Evolutionary conservation across 2,797 vertebrate species (phyloP), one percentile per base, ranked within the genome.

Genomic region (Mionectes olivaceus): DNA sequence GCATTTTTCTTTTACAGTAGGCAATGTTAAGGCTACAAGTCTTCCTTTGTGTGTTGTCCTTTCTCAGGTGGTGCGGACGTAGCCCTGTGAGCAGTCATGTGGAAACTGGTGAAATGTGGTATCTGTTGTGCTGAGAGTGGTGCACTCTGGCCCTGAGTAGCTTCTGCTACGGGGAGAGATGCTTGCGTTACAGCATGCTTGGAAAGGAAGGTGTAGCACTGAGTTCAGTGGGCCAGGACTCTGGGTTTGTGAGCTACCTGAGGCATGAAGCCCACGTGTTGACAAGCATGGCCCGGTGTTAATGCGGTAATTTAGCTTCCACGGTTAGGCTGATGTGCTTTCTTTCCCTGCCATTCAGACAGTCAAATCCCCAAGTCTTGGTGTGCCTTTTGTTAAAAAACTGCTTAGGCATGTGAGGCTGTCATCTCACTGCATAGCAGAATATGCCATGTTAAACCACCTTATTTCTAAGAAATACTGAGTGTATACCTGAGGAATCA

Each of bases 31-130:
- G 3, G 6, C 24, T 57, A 1, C 9, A 5, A 43, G 16, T 7
- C 2, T 63, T 43, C 5, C 17, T 63, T 13, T 56, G 44, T 0
- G 0, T 1, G 0, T 33, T 2, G 3, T 35, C 19, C 13, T n/a
- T 56, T 70, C 44, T 27, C 19, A 22, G 28, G 4, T 13, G 32
- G 2, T 8, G 13, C 63, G 68, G 49, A 30, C 22, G 3, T 61
- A 7, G 1, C 4, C 28, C n/a, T 4, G 4, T 22, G 65, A 41
- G 78, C 47, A 44, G 43, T 37, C 12, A 0, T 0, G 2, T 27
- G 59, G 43, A 41, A 59, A 7, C 19, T 25, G 32, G 14, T 47
- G 43, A 61, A 35, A 5, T 12, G 16, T 3, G 11, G 13, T 9
- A 5, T 10, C 2, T 6, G 4, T 56, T 44, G 3, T 17, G 28